Evolutionary conservation across 2,113 vertebrate genomes (phyloP).

Genomic region (Canis aureus): DNA sequence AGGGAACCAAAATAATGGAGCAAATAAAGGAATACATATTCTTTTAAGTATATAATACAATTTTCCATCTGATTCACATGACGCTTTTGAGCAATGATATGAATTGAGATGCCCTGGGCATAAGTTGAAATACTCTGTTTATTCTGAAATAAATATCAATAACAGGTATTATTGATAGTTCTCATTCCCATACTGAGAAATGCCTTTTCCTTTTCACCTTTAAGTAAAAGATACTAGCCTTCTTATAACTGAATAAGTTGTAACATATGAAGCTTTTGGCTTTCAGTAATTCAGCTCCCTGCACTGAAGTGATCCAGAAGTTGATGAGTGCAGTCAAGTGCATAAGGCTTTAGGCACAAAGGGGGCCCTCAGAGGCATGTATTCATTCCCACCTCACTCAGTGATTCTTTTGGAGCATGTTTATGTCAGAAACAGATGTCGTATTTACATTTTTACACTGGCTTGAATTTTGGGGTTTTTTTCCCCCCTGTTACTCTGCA

Average conservation of each 20-base stretch:
- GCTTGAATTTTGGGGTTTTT: not conserved
- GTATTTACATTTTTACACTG: not conserved
- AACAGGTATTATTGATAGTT: not conserved
- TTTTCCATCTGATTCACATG: not conserved
- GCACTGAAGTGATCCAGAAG: not conserved
- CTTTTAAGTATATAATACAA: too few relatives aligned
- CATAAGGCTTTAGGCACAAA: not conserved
- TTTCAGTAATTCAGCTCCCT: not conserved
- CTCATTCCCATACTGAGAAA: not conserved
- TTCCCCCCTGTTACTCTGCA: not conserved
- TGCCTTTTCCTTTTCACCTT: not conserved
- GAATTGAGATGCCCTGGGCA: not conserved
- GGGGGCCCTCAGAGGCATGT: not conserved
- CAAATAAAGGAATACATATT: not conserved
- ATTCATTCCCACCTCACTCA: not conserved
- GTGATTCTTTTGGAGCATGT: not conserved
- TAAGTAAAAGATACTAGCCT: not conserved
- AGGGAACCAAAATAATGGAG: not conserved
- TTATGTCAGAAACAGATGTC: not conserved
- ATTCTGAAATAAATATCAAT: not conserved
- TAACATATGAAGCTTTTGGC: not conserved
- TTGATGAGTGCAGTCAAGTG: not conserved
- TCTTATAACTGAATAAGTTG: not conserved
- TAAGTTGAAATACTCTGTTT: not conserved
- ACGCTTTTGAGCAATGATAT: not conserved